Conservation (phyloP, 2,113 vertebrate species). For the Haplotaxodon microlepis region DNA sequence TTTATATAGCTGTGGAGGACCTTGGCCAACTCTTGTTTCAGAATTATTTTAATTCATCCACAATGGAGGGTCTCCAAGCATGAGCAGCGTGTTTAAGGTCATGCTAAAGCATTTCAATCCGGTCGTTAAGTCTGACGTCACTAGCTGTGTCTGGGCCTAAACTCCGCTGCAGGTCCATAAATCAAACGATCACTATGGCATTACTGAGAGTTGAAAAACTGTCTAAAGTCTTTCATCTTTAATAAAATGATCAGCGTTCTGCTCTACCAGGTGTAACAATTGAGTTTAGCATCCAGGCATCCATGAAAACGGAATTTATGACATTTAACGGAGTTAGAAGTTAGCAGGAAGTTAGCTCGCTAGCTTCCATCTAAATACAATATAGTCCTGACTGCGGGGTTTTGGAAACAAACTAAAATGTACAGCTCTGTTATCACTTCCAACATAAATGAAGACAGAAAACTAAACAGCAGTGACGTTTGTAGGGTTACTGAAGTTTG, state of each 20-base stretch:
- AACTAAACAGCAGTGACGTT: not conserved
- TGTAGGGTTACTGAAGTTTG: not conserved
- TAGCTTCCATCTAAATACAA: not conserved
- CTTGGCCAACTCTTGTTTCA: not conserved
- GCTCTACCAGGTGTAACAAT: not conserved
- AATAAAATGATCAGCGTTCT: not conserved
- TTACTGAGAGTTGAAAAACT: not conserved
- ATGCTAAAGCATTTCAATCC: not conserved
- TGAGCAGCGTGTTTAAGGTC: not conserved
- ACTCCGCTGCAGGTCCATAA: rapidly evolving
- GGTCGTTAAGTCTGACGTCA: rapidly evolving
- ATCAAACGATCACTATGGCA: not conserved
- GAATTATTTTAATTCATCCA: not conserved
- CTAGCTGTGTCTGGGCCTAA: not conserved
- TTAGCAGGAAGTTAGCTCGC: not conserved
- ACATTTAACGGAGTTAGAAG: not conserved
- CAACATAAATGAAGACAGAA: not conserved
- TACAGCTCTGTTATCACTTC: not conserved
- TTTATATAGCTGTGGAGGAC: not conserved
- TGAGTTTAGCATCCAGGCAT: not conserved
- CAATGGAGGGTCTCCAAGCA: not conserved
- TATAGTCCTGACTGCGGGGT: not conserved
- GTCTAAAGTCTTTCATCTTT: not conserved
- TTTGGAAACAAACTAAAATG: rapidly evolving
- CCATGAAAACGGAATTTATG: not conserved